Base-by-base conservation (phyloP, 1,140 invertebrate genomes). In the Eupristina koningsbergeri region DNA sequence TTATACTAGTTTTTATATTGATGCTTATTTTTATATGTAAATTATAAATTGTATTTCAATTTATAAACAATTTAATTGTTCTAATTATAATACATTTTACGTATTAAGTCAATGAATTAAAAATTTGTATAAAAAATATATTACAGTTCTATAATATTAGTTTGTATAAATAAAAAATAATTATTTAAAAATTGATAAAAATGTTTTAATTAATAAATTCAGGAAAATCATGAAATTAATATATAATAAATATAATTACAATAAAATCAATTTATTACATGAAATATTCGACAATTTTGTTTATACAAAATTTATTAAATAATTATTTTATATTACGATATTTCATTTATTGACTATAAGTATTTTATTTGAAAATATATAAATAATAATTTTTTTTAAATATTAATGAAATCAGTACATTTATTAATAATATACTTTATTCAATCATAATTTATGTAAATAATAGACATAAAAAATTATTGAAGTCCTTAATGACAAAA, bases 381-480 rank as follows among this genome's bases (percentile, higher is more conserved):
- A 69, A 79, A 74, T 50, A 7, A 31, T 6, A n/a, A 85, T 64
- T 69, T 31, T 34, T 41, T 34, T n/a, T 29, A 53, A 71, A 50
- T 67, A 82, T 71, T n/a, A 83, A 73, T 83, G 29, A 71, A 78
- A 78, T 41, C 9, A 74, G 45, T n/a, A 36, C 29, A 75, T 84
- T 85, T 86, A 84, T 84, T 86, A 71, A 87, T 83, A 85, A 86
- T 87, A 74, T 85, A 85, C 61, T 89, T 88, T 88, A 88, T 88
- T 88, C 86, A 86, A 87, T 84, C 83, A 86, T 86, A 89, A 86
- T 84, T 50, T 0, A 74, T 64, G 67, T n/a, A 75, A 26, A 81
- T 22, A 71, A 50, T 47, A 41, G 22, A 34, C 22, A 86, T 83
- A 84, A 86, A 83, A 87, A 81, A 86, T 84, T 85, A 84, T 89